A percentile compares a stretch with the other conserved stretches of the same genome.
phyloP scores from a whole-genome alignment of 2,797 vertebrate genomes.

The Otus scops region DNA sequence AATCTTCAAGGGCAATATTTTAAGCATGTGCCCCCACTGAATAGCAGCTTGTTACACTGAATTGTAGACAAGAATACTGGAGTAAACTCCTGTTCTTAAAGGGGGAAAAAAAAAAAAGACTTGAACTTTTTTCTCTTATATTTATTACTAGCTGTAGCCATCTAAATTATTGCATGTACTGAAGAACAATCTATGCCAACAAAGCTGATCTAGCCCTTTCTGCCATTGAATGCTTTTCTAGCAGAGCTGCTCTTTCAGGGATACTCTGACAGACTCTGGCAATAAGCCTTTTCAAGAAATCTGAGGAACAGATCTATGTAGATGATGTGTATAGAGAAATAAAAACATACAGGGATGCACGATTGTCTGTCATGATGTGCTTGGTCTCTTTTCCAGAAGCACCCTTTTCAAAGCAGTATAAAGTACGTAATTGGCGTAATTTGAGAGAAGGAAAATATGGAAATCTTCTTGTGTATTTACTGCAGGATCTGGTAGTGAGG shows the following conservation, averaged over 20 bases:
- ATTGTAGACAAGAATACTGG: neutral
- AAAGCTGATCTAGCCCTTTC: neutral
- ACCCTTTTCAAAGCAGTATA: neutral
- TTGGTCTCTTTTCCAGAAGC: neutral
- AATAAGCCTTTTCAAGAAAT: neutral
- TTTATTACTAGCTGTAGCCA: neutral
- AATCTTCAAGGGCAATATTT: rapidly evolving
- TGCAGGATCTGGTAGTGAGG: neutral
- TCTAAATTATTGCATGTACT: neutral
- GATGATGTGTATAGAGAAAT: neutral
- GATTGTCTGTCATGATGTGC: neutral
- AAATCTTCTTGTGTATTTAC: neutral
- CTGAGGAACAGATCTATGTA: neutral
- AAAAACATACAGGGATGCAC: neutral
- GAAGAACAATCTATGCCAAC: neutral
- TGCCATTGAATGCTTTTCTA: neutral
- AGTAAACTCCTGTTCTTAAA: neutral
- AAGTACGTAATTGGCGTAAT: neutral
- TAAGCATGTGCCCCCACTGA: rapidly evolving
- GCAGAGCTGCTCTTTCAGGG: neutral
- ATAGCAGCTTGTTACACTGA: neutral
- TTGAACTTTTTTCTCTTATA: neutral
- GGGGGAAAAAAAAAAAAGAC: rapidly evolving
- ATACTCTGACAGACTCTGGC: neutral
- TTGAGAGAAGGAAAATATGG: neutral